Evolutionary conservation across 2,888 invertebrate genomes (phyloP).

Genomic region (Phyto melanocephala): DNA sequence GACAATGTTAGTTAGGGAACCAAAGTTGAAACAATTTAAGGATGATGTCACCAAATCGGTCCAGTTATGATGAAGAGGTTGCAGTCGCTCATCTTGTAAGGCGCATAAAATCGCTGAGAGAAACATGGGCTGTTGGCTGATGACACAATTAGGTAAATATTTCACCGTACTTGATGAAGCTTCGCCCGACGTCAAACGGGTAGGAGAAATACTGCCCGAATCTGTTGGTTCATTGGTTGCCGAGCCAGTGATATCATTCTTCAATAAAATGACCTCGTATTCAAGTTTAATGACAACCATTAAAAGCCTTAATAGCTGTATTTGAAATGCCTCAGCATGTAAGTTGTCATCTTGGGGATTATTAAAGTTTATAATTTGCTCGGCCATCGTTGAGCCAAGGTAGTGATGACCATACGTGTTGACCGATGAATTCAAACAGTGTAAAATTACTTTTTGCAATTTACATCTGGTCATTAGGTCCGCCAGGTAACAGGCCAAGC

Average conservation of each 20-base stretch:
- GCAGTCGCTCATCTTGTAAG: conserved; percentile 84
- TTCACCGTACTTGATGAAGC: conserved; percentile 79
- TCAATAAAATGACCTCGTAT: conserved; percentile 83
- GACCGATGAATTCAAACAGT: conserved; percentile 88
- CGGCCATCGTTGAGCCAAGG: conserved; percentile 82
- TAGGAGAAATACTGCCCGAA: conserved; percentile 75
- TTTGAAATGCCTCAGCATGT: conserved; percentile 85
- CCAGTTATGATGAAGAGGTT: conserved; percentile 90
- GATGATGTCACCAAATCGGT: conserved; percentile 88
- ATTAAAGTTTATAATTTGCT: conserved; percentile 87
- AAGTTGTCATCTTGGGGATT: conserved; percentile 83
- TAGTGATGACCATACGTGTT: conserved; percentile 69
- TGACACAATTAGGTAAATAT: conserved; percentile 83
- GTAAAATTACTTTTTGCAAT: conserved; percentile 89
- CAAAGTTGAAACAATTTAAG: conserved; percentile 87
- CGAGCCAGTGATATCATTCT: conserved; percentile 76
- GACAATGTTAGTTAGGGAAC: conserved; percentile 86
- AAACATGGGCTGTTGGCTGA: conserved; percentile 91
- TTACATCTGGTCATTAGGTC: conserved; percentile 88
- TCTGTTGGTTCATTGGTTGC: conserved; percentile 71
- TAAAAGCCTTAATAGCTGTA: conserved; percentile 84
- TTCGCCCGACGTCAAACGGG: conserved; percentile 70
- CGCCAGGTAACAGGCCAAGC: conserved; percentile 87
- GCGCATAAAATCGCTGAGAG: conserved; percentile 88
- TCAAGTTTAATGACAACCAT: conserved; percentile 87